Base-by-base conservation (phyloP, 1,140 invertebrate species). In the Acromyrmex echinatior region DNA sequence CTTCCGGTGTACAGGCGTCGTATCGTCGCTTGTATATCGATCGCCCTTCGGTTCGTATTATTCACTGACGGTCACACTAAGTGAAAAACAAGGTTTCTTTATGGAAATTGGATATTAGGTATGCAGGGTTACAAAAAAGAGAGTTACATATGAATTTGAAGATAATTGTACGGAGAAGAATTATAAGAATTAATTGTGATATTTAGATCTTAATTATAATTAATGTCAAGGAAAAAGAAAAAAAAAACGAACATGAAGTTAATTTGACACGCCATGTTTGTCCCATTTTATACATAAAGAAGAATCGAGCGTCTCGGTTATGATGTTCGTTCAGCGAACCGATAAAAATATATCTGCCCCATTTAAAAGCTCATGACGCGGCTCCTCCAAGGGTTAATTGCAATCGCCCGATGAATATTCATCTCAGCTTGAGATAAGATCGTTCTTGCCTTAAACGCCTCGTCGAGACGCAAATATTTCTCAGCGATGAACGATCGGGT, bases 371-470 rank as follows among this genome's bases (percentile, higher is more conserved):
- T 53, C 49, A 31, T 31, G 65, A 31, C 16, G 16, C 16, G 25
- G 16, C 56, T 62, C 25, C 39, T 74, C 80, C 35, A 84, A 84
- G 73, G 80, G 80, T 76, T 84, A 84, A 84, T 84, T 76, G 80
- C 56, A 25, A 84, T 84, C 68, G 56, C 53, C 39, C 68, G 68
- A 74, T 82, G 68, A 82, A 82, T 82, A 82, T 82, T 82, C 68
- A 82, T 81, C 63, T 39, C 12, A 3, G 9, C 16, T 21, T n/a
- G 65, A 25, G 66, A 81, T 71, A 81, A 81, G 65, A 81, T 81
- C 63, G 49, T 56, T 73, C 53, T 60, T 53, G 66, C 70, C 18
- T 73, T 31, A 82, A 60, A 73, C 21, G 68, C 14, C 39, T 73
- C 53, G 35, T 10, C 18, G 53, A 7, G 63, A 39, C 78, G 65